Percentiles rank a stretch among this genome's conserved stretches.
These are phyloP conservation scores for Ia io DNA, from an alignment of 2,113 vertebrate species.

Conservation along the genomic window DNA sequence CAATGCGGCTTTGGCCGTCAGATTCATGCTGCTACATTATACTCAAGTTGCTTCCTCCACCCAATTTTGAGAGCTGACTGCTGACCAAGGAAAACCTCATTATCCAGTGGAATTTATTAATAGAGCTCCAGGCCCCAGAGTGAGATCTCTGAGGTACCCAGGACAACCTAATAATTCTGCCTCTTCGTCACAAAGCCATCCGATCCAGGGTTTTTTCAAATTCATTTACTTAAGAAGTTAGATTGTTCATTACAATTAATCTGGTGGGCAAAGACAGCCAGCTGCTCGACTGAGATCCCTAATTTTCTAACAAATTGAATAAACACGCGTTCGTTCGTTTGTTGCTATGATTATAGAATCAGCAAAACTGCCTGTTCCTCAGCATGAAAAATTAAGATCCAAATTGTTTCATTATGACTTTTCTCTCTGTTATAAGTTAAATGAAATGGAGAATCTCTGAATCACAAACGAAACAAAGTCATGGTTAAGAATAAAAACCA, in stretches of 20 bases:
- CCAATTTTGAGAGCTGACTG: neutral
- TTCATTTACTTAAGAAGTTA: constrained; percentile 47
- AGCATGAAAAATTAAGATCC: constrained; percentile 30
- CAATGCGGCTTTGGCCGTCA: neutral
- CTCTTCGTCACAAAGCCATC: neutral
- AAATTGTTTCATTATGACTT: constrained; percentile 27
- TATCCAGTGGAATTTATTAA: neutral
- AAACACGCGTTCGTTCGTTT: constrained; percentile 49
- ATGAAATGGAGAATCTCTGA: neutral
- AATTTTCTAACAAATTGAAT: constrained; percentile 53
- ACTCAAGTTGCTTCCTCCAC: neutral
- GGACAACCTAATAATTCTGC: constrained; percentile 3
- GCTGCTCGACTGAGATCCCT: constrained; percentile 36
- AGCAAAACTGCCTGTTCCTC: constrained; percentile 3
- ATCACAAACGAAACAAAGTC: neutral
- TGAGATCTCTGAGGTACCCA: neutral
- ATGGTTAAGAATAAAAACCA: neutral
- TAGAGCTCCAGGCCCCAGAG: neutral
- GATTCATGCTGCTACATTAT: neutral
- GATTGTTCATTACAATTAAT: constrained; percentile 34
- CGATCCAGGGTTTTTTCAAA: constrained; percentile 10
- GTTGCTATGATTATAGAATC: constrained; percentile 42
- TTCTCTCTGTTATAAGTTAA: constrained; percentile 14
- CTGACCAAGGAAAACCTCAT: neutral
- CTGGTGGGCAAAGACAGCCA: constrained; percentile 49